Conservation (phyloP, 2,888 invertebrate species). For the Antheraea assamensis region DNA sequence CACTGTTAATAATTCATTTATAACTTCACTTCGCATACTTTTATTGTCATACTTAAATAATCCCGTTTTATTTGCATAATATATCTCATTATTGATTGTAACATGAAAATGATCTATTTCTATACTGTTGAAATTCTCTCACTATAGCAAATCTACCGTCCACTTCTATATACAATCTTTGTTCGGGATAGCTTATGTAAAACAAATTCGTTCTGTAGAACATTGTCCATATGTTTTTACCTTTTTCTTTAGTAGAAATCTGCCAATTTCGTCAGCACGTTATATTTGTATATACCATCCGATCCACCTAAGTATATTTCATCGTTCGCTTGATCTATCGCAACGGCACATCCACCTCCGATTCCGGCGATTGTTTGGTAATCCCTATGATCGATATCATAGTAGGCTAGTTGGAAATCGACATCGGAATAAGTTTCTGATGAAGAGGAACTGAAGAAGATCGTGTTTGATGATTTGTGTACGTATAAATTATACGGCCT, state of each 20-base stretch:
- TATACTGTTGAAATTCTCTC: conserved; percentile 55
- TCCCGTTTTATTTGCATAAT: conserved; percentile 60
- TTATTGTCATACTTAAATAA: conserved; percentile 52
- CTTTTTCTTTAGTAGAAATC: conserved; percentile 58
- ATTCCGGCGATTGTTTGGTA: conserved; percentile 55
- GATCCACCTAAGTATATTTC: conserved; percentile 63
- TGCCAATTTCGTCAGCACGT: conserved; percentile 55
- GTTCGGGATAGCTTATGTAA: conserved; percentile 65
- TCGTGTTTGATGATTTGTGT: conserved; percentile 50
- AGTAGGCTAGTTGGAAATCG: conserved; percentile 58
- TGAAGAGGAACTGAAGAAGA: conserved; percentile 59
- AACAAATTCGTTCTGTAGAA: conserved; percentile 58
- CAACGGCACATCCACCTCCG: conserved; percentile 57
- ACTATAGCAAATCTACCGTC: conserved; percentile 57
- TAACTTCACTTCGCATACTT: conserved; percentile 30
- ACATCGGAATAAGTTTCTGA: conserved; percentile 53
- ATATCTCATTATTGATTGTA: conserved; percentile 43
- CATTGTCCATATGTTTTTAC: conserved; percentile 60
- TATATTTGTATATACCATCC: conserved; percentile 65
- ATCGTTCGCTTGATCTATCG: conserved; percentile 56
- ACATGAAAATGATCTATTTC: conserved; percentile 62
- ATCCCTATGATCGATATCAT: conserved; percentile 51
- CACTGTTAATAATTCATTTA: conserved; percentile 52
- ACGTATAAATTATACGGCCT: conserved; percentile 56
- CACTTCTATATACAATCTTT: conserved; percentile 54